Evolutionary conservation across 2,797 vertebrate species (phyloP).

Genomic region (Channa striata): DNA sequence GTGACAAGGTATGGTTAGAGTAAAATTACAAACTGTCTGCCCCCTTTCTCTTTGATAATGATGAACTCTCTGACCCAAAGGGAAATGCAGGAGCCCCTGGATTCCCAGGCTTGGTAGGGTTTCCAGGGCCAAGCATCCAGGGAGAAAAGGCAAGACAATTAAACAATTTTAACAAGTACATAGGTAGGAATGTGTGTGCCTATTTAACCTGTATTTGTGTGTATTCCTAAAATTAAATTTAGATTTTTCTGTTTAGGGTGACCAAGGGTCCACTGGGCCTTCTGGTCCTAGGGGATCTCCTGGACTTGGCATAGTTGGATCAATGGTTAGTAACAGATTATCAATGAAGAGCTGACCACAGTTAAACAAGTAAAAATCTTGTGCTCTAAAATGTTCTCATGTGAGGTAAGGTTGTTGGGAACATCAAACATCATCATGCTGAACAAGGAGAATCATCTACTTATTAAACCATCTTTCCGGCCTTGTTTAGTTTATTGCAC

Average conservation of each 20-base stretch:
- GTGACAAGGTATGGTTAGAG: conserved; percentile 86
- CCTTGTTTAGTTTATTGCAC: no score
- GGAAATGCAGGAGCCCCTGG: conserved; percentile 86
- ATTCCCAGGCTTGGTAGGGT: conserved; percentile 82
- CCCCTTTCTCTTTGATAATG: neutral
- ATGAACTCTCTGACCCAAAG: conserved; percentile 68
- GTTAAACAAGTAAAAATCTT: neutral
- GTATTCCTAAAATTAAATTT: neutral
- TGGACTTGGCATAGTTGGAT: conserved; percentile 77
- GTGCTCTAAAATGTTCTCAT: no score
- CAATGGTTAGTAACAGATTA: conserved; percentile 74
- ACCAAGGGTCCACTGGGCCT: conserved; percentile 76
- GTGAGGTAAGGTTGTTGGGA: no score
- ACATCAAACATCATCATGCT: no score
- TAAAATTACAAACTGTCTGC: conserved; percentile 30
- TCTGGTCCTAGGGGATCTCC: conserved; percentile 79
- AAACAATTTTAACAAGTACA: no score
- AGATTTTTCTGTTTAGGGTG: conserved; percentile 68
- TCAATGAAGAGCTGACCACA: neutral
- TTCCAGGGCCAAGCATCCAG: conserved; percentile 84
- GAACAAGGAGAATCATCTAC: no score
- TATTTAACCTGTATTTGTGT: neutral
- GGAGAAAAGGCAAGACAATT: conserved; percentile 87
- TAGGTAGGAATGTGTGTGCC: neutral
- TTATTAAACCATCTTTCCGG: no score